Conservation (phyloP, 1,140 invertebrate genomes). For the Bradynema listronoti region DNA sequence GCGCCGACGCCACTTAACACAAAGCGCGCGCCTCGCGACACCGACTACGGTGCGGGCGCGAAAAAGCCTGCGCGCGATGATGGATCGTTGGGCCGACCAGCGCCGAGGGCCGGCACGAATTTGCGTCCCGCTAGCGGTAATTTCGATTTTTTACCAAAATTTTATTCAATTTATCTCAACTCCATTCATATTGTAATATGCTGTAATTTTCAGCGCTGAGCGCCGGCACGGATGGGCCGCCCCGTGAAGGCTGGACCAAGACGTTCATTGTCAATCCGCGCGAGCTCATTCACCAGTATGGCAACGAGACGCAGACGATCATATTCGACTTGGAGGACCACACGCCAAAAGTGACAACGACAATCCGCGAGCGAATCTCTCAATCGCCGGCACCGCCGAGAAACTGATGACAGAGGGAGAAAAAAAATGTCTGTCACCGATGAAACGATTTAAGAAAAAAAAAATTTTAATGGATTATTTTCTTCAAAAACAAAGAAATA, state of each 20-base stretch:
- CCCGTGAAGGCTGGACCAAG: slow-evolving; percentile 48
- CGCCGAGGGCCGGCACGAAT: background rate
- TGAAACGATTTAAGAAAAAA: no score
- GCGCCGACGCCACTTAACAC: background rate
- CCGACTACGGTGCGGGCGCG: background rate
- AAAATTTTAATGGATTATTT: no score
- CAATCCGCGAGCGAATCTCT: background rate
- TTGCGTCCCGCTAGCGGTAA: background rate
- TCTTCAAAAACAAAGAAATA: no score
- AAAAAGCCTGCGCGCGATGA: background rate
- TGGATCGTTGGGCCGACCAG: slow-evolving; percentile 8
- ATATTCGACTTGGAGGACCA: slow-evolving; percentile 40
- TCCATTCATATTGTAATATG: slow-evolving; percentile 1
- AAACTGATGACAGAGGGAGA: no score
- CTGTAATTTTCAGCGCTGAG: slow-evolving; percentile 36
- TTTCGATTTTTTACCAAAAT: background rate
- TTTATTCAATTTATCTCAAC: no score
- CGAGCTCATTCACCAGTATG: slow-evolving; percentile 57
- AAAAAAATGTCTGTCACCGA: no score
- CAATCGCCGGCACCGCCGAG: no score
- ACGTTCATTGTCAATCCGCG: slow-evolving; percentile 54
- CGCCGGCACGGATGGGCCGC: slow-evolving; percentile 28
- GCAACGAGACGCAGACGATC: slow-evolving; percentile 49
- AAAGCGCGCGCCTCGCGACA: background rate
- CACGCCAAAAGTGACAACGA: slow-evolving; percentile 13